These are phyloP conservation scores for Pontoporia blainvillei DNA, from an alignment of 2,113 vertebrate genomes.

Conservation along the genomic window DNA sequence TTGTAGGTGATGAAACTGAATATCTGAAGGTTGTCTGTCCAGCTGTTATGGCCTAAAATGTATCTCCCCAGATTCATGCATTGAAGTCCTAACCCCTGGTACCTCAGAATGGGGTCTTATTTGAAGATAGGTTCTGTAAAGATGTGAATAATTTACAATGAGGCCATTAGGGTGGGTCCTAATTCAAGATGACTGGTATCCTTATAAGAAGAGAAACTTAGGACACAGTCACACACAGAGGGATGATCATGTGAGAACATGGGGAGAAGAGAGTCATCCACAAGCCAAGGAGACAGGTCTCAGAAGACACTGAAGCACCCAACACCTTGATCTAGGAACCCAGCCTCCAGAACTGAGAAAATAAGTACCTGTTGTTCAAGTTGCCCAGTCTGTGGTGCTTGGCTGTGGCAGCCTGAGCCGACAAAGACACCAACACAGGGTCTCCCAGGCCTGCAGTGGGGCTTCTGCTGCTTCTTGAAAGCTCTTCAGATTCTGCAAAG, in stretches of 20 bases:
- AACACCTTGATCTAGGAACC: background rate
- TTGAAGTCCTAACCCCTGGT: background rate
- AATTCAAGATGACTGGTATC: background rate
- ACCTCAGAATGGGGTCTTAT: background rate
- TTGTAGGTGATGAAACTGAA: background rate
- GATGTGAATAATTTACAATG: background rate
- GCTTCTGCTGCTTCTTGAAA: background rate
- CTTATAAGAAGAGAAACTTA: background rate
- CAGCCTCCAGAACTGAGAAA: background rate
- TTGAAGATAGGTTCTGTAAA: background rate
- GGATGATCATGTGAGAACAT: accelerated
- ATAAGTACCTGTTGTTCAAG: too few species aligned
- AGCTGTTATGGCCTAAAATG: accelerated
- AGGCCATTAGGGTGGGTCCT: too few species aligned
- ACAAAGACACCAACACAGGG: background rate
- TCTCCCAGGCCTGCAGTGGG: background rate
- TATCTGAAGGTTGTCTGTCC: background rate
- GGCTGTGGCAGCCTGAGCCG: accelerated
- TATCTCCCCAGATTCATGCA: background rate
- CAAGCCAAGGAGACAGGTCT: too few species aligned
- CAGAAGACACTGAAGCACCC: too few species aligned
- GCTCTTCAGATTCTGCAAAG: background rate
- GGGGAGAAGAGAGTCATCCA: background rate
- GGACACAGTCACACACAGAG: background rate
- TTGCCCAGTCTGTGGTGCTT: accelerated